Base-by-base conservation (phyloP, 92 coral and sea anemone species). In the Palythoa grandis region DNA sequence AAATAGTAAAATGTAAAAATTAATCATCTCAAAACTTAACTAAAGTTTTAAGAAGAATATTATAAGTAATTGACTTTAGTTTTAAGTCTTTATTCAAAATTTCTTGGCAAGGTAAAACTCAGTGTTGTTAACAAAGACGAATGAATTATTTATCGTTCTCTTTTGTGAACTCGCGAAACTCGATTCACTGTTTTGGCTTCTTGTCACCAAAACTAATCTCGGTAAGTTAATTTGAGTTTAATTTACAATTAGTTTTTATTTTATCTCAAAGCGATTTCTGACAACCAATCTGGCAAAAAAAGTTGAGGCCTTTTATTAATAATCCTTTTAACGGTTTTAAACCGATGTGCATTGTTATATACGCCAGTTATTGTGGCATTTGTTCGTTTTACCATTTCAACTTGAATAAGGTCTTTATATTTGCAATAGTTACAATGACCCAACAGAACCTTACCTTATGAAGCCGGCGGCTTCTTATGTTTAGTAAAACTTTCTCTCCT, bases 401-500 rank as follows among this genome's bases (percentile, higher is more conserved):
- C 43, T 0, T 76, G 12, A 25, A 50, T 12, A 48, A 63, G 22
- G 0, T 63, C 7, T 11, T 11, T 11, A 19, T 5, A 6, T 23
- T 11, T 17, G 60, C 4, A 43, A 43, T 43, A 43, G 9, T 43
- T 38, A 17, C 70, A 77, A 2, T 14, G 5, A 11, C 11, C 3
- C 19, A 25, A 61, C 22, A 66, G 13, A 66, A 0, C 20, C 85
- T 80, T 52, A 65, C 85, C 85, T 65, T n/a, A 65, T 35, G 73
- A 80, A 80, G 85, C 74, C 85, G 47, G 48, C 70, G 85, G 72
- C 85, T 67, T 65, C 85, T 24, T 40, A 58, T 74, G 12, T 10
- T 80, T 23, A 12, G n/a, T 4, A 67, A 50, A 80, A 80, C 85
- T 65, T 80, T 66, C 38, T 63, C 85, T 23, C 38, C 63, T 80